Base-by-base conservation (phyloP, 2,797 vertebrate genomes). In the Pteropus rufus region DNA sequence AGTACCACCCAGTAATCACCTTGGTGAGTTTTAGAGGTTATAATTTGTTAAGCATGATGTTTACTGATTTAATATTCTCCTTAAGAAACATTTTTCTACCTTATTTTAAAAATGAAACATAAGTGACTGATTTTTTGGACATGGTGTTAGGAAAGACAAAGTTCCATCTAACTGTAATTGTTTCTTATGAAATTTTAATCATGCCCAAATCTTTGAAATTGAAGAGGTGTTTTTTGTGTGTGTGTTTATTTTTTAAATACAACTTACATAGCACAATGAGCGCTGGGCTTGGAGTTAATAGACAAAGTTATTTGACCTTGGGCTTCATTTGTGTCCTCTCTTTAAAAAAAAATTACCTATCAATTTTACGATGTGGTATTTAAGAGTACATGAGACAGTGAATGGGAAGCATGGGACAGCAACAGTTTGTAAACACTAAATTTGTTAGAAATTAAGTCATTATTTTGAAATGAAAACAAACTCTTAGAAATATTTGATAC, bases 61-160 rank as follows among this genome's bases (percentile, higher is more conserved):
- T 75, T 79, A 56, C 34, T 49, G 16, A 70, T 76, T 62, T 89
- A 58, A 81, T 4, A 52, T 58, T 94, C 39, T 34, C 2, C 36
- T 91, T 56, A 41, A 95, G 54, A n/a, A 72, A 72, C 80, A 64
- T 31, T 14, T 75, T 79, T 87, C 52, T 73, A 46, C 5, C 36
- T 77, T 81, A 81, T 82, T 96, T 93, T 84, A 62, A 46, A 91
- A 93, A 34, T 89, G 29, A 79, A 92, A 84, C 26, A 62, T 18
- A 89, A 46, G 79, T 67, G 39, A 86, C 64, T 82, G 49, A 77
- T 52, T 54, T 79, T 92, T 89, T 73, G 67, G 41, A 86, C 8
- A 92, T 7, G 56, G 19, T 77, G 39, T 56, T 92, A 65, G 73
- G 81, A 93, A 96, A 96, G 34, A n/a, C n/a, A 92, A 77, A 67